phyloP scores from a whole-genome alignment of 2,888 invertebrate species.

The Luperina testacea region DNA sequence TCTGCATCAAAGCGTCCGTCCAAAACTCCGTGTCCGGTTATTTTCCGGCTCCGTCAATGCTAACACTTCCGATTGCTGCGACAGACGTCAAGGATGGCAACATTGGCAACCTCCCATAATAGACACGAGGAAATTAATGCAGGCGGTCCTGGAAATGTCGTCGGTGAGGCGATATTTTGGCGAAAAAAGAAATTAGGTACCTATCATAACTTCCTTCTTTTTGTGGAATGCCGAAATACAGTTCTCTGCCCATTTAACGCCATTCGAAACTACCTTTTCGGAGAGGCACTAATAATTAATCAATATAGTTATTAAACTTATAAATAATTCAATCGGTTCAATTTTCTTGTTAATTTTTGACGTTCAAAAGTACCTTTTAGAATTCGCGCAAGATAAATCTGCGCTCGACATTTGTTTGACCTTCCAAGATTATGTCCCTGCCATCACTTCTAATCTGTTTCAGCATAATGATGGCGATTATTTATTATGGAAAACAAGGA shows the following conservation, averaged over 20 bases:
- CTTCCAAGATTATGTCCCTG: too few relatives aligned
- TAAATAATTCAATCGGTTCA: too few relatives aligned
- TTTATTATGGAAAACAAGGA: too few relatives aligned
- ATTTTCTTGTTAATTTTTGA: too few relatives aligned
- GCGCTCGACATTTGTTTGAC: too few relatives aligned
- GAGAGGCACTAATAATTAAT: too few relatives aligned
- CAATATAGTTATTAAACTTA: too few relatives aligned
- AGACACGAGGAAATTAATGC: conserved; percentile 49
- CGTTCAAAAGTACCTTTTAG: too few relatives aligned
- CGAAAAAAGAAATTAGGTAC: background rate
- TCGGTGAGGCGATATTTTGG: background rate
- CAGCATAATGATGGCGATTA: too few relatives aligned
- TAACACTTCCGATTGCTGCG: conserved; percentile 39
- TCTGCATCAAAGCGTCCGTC: conserved; percentile 5
- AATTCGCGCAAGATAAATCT: too few relatives aligned
- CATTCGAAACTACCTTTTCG: background rate
- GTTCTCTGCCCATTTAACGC: background rate
- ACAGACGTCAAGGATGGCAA: conserved; percentile 5
- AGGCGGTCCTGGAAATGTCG: background rate
- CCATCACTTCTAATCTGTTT: too few relatives aligned
- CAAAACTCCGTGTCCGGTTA: conserved; percentile 17
- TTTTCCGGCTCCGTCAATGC: conserved; percentile 22
- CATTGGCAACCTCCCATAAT: background rate
- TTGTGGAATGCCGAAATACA: background rate
- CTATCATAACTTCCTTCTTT: background rate